These are phyloP conservation scores for Chaenogobius annularis DNA, from an alignment of 2,113 vertebrate genomes.

Conservation along the genomic window DNA sequence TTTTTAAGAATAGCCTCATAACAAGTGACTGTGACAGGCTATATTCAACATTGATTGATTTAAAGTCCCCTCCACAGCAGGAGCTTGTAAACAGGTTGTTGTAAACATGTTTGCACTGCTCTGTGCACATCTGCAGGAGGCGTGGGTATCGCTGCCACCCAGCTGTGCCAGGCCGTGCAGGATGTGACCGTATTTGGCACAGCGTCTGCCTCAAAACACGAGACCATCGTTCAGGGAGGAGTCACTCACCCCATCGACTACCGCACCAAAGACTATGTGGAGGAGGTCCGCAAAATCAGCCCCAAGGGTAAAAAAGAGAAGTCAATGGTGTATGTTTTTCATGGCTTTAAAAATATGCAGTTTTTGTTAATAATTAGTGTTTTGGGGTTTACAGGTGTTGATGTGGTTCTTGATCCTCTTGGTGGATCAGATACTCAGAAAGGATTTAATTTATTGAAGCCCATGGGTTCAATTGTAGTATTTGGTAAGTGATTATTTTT, in stretches of 20 bases:
- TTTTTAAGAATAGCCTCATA: not conserved
- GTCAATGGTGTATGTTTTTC: not conserved
- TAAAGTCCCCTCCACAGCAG: not conserved
- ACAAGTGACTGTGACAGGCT: not conserved
- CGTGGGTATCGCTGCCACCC: slow-evolving; percentile 90
- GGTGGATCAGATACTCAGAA: slow-evolving; percentile 88
- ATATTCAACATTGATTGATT: not conserved
- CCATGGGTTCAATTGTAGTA: slow-evolving; percentile 85
- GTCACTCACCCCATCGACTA: slow-evolving; percentile 93
- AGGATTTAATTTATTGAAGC: slow-evolving; percentile 86
- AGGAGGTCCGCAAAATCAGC: slow-evolving; percentile 89
- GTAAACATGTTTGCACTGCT: not conserved
- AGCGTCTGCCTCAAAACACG: slow-evolving; percentile 89
- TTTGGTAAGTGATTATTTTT: slow-evolving; percentile 79
- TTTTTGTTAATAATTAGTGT: not conserved
- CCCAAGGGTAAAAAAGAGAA: slow-evolving; percentile 80
- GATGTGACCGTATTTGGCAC: slow-evolving; percentile 93
- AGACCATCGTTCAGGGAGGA: slow-evolving; percentile 83
- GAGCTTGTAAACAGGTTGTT: not conserved
- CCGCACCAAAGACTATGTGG: slow-evolving; percentile 85
- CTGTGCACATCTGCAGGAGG: slow-evolving; percentile 79
- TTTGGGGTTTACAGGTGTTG: slow-evolving; percentile 78
- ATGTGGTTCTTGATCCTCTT: slow-evolving; percentile 89
- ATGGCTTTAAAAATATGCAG: not conserved
- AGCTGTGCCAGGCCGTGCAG: slow-evolving; percentile 89